phyloP scores from a whole-genome alignment of 1,140 invertebrate species.

The Odontomachus brunneus region DNA sequence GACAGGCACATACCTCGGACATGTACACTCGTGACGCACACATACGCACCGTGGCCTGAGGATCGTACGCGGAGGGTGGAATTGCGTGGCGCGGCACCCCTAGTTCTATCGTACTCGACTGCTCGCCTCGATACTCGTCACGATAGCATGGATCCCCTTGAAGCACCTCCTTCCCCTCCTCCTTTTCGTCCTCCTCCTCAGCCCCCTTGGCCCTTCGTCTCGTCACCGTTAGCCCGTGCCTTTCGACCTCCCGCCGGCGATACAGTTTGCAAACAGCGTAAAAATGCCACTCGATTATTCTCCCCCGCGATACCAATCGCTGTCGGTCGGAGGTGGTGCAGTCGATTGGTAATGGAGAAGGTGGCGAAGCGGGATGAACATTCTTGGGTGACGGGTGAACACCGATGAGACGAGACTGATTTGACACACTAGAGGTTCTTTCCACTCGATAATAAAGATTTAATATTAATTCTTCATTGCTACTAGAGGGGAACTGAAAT shows the following conservation, averaged over 20 bases:
- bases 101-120: conserved; percentile 39
- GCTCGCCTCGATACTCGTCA: conserved; percentile 44
- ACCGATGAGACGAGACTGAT: not conserved
- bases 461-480: too few species aligned
- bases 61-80: conserved; percentile 59
- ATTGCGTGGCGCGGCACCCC: conserved; percentile 38
- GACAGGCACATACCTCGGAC: not conserved
- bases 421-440: not conserved
- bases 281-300: conserved; percentile 69
- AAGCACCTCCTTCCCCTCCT: conserved; percentile 23
- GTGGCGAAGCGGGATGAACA: conserved; percentile 48
- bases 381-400: conserved; percentile 23
- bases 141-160: conserved; percentile 28
- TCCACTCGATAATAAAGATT: not conserved
- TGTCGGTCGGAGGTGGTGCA: conserved; percentile 37
- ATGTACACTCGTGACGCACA: not conserved
- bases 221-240: conserved; percentile 10
- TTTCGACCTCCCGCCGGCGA: conserved; percentile 61
- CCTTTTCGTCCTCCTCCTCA: too few species aligned
- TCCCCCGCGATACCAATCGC: conserved; percentile 49
- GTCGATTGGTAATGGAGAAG: conserved; percentile 51
- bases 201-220: too few species aligned
- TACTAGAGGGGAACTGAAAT: too few species aligned
- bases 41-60: conserved; percentile 32
- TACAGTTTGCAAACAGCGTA: conserved; percentile 69